These are phyloP conservation scores for Megalonaias nervosa DNA, from an alignment of 1,140 invertebrate species.

Conservation along the genomic window DNA sequence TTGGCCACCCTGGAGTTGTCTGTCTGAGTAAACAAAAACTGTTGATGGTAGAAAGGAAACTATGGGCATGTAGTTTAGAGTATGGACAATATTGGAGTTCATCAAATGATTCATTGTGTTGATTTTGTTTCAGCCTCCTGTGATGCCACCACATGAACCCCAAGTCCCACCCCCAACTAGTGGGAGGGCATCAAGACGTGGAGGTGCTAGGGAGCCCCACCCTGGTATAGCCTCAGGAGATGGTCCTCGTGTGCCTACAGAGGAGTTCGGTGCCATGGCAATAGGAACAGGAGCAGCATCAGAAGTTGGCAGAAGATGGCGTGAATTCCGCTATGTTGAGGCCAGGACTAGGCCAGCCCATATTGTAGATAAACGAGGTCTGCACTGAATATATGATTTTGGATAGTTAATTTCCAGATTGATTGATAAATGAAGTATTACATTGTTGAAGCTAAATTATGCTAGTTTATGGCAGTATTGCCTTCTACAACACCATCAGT, in stretches of 20 bases:
- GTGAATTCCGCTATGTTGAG: conserved; percentile 35
- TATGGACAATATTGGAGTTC: not conserved
- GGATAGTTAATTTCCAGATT: not conserved
- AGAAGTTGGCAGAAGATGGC: conserved; percentile 1
- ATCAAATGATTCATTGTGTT: conserved; percentile 5
- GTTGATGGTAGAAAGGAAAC: not conserved
- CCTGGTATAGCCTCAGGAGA: conserved; percentile 43
- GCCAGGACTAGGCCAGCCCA: conserved; percentile 48
- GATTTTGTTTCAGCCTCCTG: conserved; percentile 35
- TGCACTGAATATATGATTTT: not conserved
- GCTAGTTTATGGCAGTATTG: too few relatives aligned
- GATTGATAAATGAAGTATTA: not conserved
- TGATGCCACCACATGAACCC: conserved; percentile 15
- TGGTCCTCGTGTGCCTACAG: conserved; percentile 31
- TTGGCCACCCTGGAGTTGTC: too few relatives aligned
- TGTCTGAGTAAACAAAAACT: too few relatives aligned
- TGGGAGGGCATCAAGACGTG: conserved; percentile 53
- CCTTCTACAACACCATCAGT: too few relatives aligned
- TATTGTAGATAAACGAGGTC: conserved; percentile 55
- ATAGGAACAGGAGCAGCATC: conserved; percentile 47
- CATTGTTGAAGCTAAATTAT: not conserved
- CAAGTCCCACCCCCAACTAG: conserved; percentile 46
- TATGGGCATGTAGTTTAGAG: too few relatives aligned
- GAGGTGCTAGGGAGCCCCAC: conserved; percentile 43
- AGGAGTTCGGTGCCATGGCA: conserved; percentile 37